phyloP scores from a whole-genome alignment of 1,140 invertebrate species.

The Arion vulgaris region DNA sequence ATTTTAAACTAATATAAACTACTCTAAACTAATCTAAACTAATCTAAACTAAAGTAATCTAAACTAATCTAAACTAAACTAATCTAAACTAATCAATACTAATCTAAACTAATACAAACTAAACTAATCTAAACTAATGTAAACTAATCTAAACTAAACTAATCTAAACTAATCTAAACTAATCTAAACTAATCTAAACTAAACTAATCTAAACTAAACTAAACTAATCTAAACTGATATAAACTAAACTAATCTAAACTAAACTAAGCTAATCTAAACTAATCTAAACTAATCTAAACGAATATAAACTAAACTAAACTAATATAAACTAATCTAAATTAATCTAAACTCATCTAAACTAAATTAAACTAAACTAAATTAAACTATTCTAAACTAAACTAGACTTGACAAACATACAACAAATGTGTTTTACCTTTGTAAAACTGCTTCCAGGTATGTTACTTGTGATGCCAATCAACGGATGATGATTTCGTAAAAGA shows the following conservation, averaged over 20 bases:
- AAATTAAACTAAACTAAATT: neutral
- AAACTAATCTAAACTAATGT: no score
- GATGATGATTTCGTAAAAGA: neutral
- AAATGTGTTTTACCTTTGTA: neutral
- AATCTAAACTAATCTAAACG: neutral
- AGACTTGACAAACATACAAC: neutral
- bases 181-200: neutral
- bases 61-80: no score
- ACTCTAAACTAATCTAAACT: no score
- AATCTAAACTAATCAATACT: no score
- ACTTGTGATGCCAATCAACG: neutral
- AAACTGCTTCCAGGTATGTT: neutral
- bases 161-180: neutral
- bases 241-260: neutral
- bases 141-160: neutral
- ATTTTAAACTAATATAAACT: no score
- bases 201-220: neutral
- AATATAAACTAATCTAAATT: no score
- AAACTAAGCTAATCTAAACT: neutral
- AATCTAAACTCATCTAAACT: neutral
- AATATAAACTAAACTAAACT: no score
- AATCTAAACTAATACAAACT: no score
- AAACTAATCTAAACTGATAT: neutral
- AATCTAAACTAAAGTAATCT: no score
- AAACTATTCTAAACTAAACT: neutral